Percentiles rank a stretch among this genome's conserved stretches.
Conservation (phyloP, 2,113 vertebrate genomes). For the Ramphastos sulfuratus region DNA sequence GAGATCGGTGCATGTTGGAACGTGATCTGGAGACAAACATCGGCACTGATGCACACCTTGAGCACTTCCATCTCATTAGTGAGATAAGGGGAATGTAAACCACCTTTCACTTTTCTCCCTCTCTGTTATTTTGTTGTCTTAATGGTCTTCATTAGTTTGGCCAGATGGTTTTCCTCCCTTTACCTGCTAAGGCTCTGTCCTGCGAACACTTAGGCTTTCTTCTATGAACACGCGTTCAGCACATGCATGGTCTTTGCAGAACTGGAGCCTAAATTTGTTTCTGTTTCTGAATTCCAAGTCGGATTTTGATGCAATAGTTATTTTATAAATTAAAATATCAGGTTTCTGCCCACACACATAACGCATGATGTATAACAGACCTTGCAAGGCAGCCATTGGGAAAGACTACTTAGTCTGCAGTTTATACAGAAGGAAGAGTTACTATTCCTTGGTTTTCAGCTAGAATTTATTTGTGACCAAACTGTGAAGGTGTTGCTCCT, state of each 20-base stretch:
- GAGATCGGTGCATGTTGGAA: background rate
- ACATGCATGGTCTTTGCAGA: background rate
- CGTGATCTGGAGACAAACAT: background rate
- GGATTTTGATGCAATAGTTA: conserved; percentile 30
- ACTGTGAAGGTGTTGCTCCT: background rate
- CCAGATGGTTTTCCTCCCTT: conserved; percentile 12
- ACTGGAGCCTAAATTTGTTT: background rate
- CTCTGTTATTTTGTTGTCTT: background rate
- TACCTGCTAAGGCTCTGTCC: background rate
- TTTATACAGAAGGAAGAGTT: conserved; percentile 24
- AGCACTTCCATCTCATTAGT: background rate
- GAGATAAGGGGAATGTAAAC: background rate
- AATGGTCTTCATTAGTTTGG: background rate
- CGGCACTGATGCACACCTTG: background rate
- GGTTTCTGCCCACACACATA: conserved; percentile 48
- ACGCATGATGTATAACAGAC: conserved; percentile 21
- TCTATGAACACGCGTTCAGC: background rate
- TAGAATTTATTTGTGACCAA: background rate
- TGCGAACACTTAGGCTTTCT: background rate
- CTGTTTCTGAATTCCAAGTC: conserved; percentile 11
- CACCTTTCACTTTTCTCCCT: background rate
- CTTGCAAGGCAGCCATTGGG: conserved; percentile 23
- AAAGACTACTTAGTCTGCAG: background rate
- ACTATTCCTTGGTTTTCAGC: conserved; percentile 12
- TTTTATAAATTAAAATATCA: conserved; percentile 29